A percentile compares a stretch with the other conserved stretches of the same genome.
phyloP scores from a whole-genome alignment of 2,888 invertebrate genomes.

The Cyclophora punctaria region DNA sequence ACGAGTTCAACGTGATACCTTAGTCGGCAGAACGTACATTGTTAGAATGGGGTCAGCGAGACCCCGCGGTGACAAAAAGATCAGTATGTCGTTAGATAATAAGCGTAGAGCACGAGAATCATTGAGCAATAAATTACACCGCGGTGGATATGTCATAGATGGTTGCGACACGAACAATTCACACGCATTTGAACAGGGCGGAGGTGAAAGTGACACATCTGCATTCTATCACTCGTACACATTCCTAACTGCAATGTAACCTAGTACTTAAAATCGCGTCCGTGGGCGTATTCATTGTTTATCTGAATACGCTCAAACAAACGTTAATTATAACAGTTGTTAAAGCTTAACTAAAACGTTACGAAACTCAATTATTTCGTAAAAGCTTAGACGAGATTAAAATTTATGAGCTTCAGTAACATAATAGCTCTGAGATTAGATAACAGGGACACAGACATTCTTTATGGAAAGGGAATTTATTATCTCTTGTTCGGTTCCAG shows the following conservation, averaged over 20 bases:
- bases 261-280: conserved; percentile 8
- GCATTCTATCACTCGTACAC: conserved; percentile 30
- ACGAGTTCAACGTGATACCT: conserved; percentile 27
- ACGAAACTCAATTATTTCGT: too few relatives aligned
- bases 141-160: conserved; percentile 24
- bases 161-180: conserved; percentile 40
- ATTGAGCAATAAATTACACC: conserved; percentile 29
- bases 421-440: conserved; percentile 33
- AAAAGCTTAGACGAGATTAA: conserved; percentile 10
- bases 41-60: neutral
- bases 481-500: neutral
- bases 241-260: conserved; percentile 25
- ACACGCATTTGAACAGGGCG: conserved; percentile 45
- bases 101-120: conserved; percentile 24
- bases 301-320: too few relatives aligned
- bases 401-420: conserved; percentile 25
- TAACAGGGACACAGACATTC: conserved; percentile 27
- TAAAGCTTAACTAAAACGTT: too few relatives aligned
- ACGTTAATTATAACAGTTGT: too few relatives aligned
- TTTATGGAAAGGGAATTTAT: conserved; percentile 17
- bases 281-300: conserved; percentile 31
- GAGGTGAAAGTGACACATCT: conserved; percentile 63
- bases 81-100: conserved; percentile 16
- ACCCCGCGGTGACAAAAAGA: conserved; percentile 12
- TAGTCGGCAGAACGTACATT: conserved; percentile 10